Base-by-base conservation (phyloP, 2,888 invertebrate genomes). In the Polydrusus pterygomalis region DNA sequence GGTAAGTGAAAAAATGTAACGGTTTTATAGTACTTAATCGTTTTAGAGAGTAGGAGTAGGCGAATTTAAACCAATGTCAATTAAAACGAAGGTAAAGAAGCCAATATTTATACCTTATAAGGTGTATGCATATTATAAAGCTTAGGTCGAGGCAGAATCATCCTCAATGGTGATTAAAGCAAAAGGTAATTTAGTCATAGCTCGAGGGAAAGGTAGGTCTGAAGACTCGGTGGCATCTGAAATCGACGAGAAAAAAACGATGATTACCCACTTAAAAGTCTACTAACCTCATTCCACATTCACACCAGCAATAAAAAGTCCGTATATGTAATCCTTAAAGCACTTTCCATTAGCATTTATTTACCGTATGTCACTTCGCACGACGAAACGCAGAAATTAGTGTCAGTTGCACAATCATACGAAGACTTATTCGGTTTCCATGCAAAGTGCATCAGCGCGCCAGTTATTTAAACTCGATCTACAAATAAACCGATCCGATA, bases 261-360 rank as follows among this genome's bases (percentile, higher is more conserved):
- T 56, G 20, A 70, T 58, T 54, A 11, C 43, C 25, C 54, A 68
- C 67, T 43, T 54, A 49, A 40, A 18, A 45, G 17, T 63, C 62
- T 70, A 79, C 80, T 80, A 75, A 81, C 81, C 80, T 81, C 80
- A 81, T 81, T 81, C 81, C 81, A 81, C 81, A 81, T 81, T 78
- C 80, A 80, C 79, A 77, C 74, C 68, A 64, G 68, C 74, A 62
- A 69, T 63, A 62, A 54, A 54, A 49, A 58, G 62, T 60, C 65
- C 73, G 73, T 77, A 77, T 69, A 68, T 63, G 65, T 77, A 77
- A 76, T 77, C 77, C 77, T 54, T 73, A 73, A 77, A 34, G 65
- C 73, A 77, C 77, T 77, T 73, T 77, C 77, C 77, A 77, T 72
- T 70, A 76, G 56, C 75, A 74, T 64, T 47, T 56, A 56, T 47